These are phyloP conservation scores for Spongia lamella DNA, from an alignment of 37 sponge, comb jelly and placozoan genomes.

Conservation along the genomic window DNA sequence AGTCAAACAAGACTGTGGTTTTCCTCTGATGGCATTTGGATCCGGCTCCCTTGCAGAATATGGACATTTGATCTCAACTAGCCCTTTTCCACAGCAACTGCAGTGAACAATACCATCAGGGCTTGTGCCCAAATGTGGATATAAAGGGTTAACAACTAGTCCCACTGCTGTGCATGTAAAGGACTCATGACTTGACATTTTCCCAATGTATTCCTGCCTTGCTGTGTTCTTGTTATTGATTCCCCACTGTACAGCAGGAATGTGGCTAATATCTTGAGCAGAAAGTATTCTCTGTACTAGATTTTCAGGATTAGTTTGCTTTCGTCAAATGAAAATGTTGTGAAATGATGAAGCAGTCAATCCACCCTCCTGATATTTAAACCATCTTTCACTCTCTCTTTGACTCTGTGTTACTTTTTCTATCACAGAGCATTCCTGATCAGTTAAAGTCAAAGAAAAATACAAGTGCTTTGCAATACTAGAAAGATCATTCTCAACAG, in stretches of 20 bases:
- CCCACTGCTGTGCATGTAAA: not conserved
- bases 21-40: not conserved
- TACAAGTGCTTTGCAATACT: too few species aligned
- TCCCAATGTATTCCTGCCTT: not conserved
- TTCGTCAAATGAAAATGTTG: too few species aligned
- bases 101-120: conserved; percentile 41
- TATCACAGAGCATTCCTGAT: too few species aligned
- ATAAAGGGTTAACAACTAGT: conserved; percentile 22
- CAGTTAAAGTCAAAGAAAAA: too few species aligned
- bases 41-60: not conserved
- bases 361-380: too few species aligned
- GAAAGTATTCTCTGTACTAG: too few species aligned
- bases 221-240: conserved; percentile 20
- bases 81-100: conserved; percentile 36
- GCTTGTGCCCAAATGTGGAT: conserved; percentile 40
- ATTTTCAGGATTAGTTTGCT: too few species aligned
- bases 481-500: too few species aligned
- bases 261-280: too few species aligned
- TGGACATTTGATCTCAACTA: conserved; percentile 46
- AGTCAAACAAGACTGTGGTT: not conserved
- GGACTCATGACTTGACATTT: not conserved
- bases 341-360: too few species aligned
- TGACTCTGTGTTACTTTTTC: too few species aligned
- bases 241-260: conserved; percentile 28
- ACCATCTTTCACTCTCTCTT: too few species aligned